Base-by-base conservation (phyloP, 2,113 vertebrate genomes). In the Macrotis lagotis region DNA sequence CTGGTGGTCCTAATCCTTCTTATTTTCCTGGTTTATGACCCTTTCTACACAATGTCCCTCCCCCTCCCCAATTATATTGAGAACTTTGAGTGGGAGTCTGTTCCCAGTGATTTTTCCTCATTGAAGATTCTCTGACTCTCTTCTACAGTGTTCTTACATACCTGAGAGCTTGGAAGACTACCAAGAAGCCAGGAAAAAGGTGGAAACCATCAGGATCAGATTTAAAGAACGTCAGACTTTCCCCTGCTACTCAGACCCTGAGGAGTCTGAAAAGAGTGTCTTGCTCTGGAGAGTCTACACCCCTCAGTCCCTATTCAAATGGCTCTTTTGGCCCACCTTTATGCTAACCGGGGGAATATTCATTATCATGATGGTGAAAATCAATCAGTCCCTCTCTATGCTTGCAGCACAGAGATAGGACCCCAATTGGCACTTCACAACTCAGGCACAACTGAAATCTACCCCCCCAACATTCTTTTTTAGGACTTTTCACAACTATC, bases 331-430 rank as follows among this genome's bases (percentile, higher is more conserved):
- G 98, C 98, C 99, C 88, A 98, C 98, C 0, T 98, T 98, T 49
- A 96, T 99, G 98, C 97, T 99, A 91, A 98, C 96, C 0, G 98
- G 98, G 0, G 99, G 99, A 91, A 97, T 98, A 95, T 97, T 98
- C 48, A 96, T 99, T 48, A 98, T 99, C 0, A 95, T 97, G 95
- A 98, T 99, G 97, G 98, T 99, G 55, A 99, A 99, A 97, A 96
- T 98, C 51, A 99, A 98, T 96, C 98, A 98, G 92, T 98, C 98
- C 26, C 88, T 99, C 91, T 98, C 98, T n/a, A 97, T 98, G 95
- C 96, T 98, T 94, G 98, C 98, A 0, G 98, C 98, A 83, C 96
- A 98, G 97, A 98, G 97, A 94, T 98, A 98, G 90, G 91, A 91
- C 92, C 92, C 48, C 16, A 96, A 5, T 2, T 26, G 50, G 0